These are phyloP conservation scores for Hiodon tergisus DNA, from an alignment of 2,113 vertebrate species.

Conservation along the genomic window DNA sequence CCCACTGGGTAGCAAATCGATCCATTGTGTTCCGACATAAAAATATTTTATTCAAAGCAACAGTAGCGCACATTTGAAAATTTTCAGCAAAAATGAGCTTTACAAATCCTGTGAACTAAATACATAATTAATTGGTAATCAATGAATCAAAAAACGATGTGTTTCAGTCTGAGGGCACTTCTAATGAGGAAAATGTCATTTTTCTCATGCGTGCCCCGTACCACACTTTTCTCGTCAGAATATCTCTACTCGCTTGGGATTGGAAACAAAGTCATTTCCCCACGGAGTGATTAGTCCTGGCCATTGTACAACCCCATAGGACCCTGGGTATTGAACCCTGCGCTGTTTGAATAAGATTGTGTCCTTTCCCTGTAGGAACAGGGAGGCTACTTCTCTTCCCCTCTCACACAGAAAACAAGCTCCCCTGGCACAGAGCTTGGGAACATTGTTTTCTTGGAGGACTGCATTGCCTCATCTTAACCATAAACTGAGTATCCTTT, in stretches of 20 bases:
- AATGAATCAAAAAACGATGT: too few species aligned
- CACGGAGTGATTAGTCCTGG: constrained; percentile 5
- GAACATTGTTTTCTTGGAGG: not conserved
- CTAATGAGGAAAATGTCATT: too few species aligned
- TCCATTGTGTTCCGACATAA: too few species aligned
- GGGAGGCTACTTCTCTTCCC: constrained; percentile 15
- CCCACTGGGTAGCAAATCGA: too few species aligned
- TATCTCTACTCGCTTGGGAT: not conserved
- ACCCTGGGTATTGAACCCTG: constrained; percentile 17
- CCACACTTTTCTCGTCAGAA: not conserved
- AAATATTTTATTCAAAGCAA: not conserved
- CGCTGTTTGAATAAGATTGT: constrained; percentile 9
- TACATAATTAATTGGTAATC: too few species aligned
- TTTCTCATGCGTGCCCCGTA: not conserved
- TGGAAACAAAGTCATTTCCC: constrained; percentile 13
- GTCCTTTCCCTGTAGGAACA: not conserved
- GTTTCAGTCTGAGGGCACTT: too few species aligned
- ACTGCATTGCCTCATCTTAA: not conserved
- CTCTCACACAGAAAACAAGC: constrained; percentile 21
- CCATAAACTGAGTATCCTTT: constrained; percentile 1
- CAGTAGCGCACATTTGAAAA: not conserved
- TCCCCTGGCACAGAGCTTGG: not conserved
- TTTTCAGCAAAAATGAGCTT: not conserved
- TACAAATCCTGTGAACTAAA: too few species aligned
- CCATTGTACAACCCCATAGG: constrained; percentile 5